Base-by-base conservation (phyloP, 2,888 invertebrate species). In the Hydrotaea cyrtoneurina region DNA sequence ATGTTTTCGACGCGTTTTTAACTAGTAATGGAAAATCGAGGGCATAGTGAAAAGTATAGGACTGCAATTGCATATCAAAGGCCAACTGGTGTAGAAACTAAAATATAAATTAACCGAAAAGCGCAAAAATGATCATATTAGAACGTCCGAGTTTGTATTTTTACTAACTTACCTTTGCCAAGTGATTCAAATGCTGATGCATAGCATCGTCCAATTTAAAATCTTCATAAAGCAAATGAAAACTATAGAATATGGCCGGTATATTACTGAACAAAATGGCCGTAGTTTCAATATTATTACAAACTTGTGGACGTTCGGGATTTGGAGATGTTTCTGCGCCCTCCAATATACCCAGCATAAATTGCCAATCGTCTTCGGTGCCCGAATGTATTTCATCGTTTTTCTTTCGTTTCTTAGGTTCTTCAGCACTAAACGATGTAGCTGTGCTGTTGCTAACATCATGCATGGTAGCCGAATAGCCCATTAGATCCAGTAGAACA, bases 191-290 rank as follows among this genome's bases (percentile, higher is more conserved):
- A 87, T 96, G 95, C 78, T 95, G 95, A 66, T 94, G 94, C 86
- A 96, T 92, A 0, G 96, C 93, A 0, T 94, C 94, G 88, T 97
- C 96, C 78, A 98, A 91, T 90, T 98, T 98, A 4, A 97, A 93
- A 90, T 98, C 98, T 93, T 98, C 98, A 89, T 98, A 98, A 0
- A 98, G 93, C 39, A 98, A 93, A 93, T 98, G 98, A 46, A 98
- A 93, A 0, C 96, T 94, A 90, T 95, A 97, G 79, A 98, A 93
- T 39, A 98, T 94, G 75, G 96, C 93, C 7, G 96, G 94, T 13
- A 96, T 94, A 88, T 96, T 95, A 0, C 95, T 94, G 88, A 96
- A 97, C 1, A 98, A 92, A 0, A 95, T 90, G 0, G 96, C 94
- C 83, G 94, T 94, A 0, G 93, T 91, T 76, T 91, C 91, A 50